Base-by-base conservation (phyloP, 53 echinoderm and acorn worm species). In the Stichopus horrens region DNA sequence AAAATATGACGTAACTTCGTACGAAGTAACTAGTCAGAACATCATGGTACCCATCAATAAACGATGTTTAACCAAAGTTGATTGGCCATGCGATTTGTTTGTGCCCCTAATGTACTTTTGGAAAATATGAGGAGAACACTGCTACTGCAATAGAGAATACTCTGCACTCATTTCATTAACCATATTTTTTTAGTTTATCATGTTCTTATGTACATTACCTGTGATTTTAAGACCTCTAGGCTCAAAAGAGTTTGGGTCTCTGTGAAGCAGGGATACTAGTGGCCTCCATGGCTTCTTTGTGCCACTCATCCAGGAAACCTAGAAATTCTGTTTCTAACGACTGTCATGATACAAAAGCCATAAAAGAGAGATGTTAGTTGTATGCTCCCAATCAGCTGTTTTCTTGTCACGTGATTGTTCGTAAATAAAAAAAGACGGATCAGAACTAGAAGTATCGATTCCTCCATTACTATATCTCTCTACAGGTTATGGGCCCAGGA, bases 291-390 rank as follows among this genome's bases (percentile, higher is more conserved):
- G 79, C 23, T n/a, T 79, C 79, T 10, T 52, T 2, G 52, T 79
- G 10, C 79, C 79, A 79, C 79, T 79, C 79, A 79, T 51, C n/a
- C 37, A 79, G 55, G n/a, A 79, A 79, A 10, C 0, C 53, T 9
- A 79, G 79, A n/a, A 79, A 79, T 8, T 53, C 53, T 21, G 9
- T 51, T n/a, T 79, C 79, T 21, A 79, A 51, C 79, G 51, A 79
- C 79, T 79, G 79, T 21, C n/a, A n/a, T n/a, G n/a, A n/a, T n/a
- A n/a, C n/a, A n/a, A n/a, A n/a, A n/a, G n/a, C n/a, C n/a, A n/a
- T n/a, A n/a, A n/a, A n/a, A n/a, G n/a, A n/a, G n/a, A n/a, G n/a
- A n/a, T 75, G 75, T 75, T 75, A 75, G 75, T 14, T 75, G 21
- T 75, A 20, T 75, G 75, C 75, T 75, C 75, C 75, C 75, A 75